Conservation (phyloP, 2,113 vertebrate genomes). For the Asarcornis scutulata region DNA sequence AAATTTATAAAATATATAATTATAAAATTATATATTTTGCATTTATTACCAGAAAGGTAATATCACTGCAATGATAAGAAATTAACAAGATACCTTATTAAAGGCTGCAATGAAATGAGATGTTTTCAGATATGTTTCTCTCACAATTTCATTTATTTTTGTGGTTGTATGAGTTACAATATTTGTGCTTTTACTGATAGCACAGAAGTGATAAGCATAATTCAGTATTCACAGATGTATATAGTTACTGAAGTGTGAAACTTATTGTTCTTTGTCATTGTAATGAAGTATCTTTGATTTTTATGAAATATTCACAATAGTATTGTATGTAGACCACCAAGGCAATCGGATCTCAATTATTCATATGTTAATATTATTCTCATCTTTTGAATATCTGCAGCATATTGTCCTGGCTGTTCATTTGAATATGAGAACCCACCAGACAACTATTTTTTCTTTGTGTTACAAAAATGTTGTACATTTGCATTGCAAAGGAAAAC, state of each 20-base stretch:
- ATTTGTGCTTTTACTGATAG: neutral
- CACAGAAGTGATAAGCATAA: neutral
- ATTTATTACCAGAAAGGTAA: neutral
- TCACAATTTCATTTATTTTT: neutral
- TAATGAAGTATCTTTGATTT: slow-evolving; percentile 33
- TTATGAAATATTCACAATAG: slow-evolving; percentile 23
- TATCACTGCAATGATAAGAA: neutral
- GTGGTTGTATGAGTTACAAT: neutral
- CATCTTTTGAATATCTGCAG: slow-evolving; percentile 26
- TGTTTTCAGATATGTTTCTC: neutral
- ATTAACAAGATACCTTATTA: neutral
- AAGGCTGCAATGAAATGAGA: neutral
- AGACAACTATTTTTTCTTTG: slow-evolving; percentile 45
- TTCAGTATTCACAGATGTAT: neutral
- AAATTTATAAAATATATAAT: too few relatives aligned
- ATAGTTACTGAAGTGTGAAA: neutral
- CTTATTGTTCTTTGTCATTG: neutral
- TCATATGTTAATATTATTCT: slow-evolving; percentile 26
- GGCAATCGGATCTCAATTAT: slow-evolving; percentile 38
- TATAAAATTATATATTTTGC: too few relatives aligned
- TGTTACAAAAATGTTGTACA: slow-evolving; percentile 23
- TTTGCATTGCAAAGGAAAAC: slow-evolving; percentile 53
- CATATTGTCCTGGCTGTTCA: neutral
- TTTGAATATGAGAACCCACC: slow-evolving; percentile 53
- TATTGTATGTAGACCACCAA: neutral